A percentile compares a stretch with the other conserved stretches of the same genome.
Conservation (phyloP, 1,140 invertebrate genomes). For the Helicoverpa zea region DNA sequence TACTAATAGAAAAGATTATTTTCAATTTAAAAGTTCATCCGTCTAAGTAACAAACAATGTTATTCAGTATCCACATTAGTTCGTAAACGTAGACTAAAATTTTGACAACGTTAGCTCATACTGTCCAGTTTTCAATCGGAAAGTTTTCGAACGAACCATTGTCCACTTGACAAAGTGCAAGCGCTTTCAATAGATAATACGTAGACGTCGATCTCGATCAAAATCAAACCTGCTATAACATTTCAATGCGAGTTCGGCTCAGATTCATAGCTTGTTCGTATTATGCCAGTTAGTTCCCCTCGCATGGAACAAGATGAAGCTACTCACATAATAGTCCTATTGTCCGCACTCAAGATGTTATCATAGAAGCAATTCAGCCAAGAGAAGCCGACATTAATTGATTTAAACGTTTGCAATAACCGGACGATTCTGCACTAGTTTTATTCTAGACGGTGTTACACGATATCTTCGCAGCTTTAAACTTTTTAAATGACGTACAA, state of each 20-base stretch:
- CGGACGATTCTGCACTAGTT: conserved; percentile 20
- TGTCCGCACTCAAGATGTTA: conserved; percentile 73
- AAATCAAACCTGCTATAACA: conserved; percentile 64
- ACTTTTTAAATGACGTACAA: conserved; percentile 65
- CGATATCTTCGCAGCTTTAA: conserved; percentile 54
- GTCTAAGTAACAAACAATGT: no score
- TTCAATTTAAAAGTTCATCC: no score
- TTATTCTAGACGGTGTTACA: conserved; percentile 26
- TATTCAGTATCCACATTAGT: not conserved
- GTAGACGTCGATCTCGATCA: conserved; percentile 59
- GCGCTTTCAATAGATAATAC: conserved; percentile 57
- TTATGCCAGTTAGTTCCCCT: conserved; percentile 62
- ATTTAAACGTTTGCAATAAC: conserved; percentile 66
- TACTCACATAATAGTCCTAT: conserved; percentile 74
- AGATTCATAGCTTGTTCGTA: conserved; percentile 63
- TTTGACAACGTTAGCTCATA: not conserved
- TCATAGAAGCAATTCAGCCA: conserved; percentile 70
- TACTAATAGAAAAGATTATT: no score
- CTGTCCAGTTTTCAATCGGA: conserved; percentile 6
- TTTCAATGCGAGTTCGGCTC: conserved; percentile 62
- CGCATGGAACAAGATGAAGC: conserved; percentile 64
- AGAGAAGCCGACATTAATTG: conserved; percentile 69
- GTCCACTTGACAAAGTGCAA: conserved; percentile 58
- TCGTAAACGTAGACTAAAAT: conserved; percentile 5
- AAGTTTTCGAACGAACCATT: conserved; percentile 48